Base-by-base conservation (phyloP, 2,797 vertebrate species). In the Melanotaenia nigrans region DNA sequence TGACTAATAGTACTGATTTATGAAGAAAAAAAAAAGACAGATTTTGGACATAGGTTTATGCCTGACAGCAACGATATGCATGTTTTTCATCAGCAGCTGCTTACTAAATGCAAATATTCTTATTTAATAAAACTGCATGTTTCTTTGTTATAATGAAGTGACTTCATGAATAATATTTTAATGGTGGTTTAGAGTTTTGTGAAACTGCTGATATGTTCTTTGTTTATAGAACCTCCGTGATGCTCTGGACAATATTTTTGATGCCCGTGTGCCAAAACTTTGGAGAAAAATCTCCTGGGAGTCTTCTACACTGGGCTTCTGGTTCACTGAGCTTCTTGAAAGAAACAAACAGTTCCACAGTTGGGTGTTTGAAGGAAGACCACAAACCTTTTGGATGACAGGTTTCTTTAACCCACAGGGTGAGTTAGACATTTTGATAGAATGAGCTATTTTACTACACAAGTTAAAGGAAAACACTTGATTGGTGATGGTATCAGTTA, bases 391-490 rank as follows among this genome's bases (percentile, higher is more conserved):
- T 89, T 97, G 96, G 95, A 96, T 97, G 92, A 95, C 95, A 0
- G 96, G 96, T 57, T 96, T 96, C 89, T 96, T 97, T 86, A 96
- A 97, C 78, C 95, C 96, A 4, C 96, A 97, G 79, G 95, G 96
- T 96, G 90, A 61, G 83, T 54, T 38, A 40, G 9, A 16, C 0
- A 1, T 40, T 61, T 66, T 63, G 33, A 6, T 47, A 40, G 4
- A 57, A 1, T 58, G 22, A 18, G 7, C 4, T 4, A 16, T 57
- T 57, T 61, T 40, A 40, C 38, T 51, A 61, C 7, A 10, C 57
- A 30, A 25, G 3, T 35, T 38, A 47, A 20, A 38, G 59, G 12
- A 35, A 18, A 65, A 53, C 16, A 47, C 28, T 49, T 28, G 22
- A 22, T 16, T 30, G 13, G 36, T 57, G 12, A 13, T 33, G 30